Evolutionary conservation across 2,797 vertebrate species (phyloP), one percentile per base, ranked within the genome.

Genomic region (Clarias pachynema): DNA sequence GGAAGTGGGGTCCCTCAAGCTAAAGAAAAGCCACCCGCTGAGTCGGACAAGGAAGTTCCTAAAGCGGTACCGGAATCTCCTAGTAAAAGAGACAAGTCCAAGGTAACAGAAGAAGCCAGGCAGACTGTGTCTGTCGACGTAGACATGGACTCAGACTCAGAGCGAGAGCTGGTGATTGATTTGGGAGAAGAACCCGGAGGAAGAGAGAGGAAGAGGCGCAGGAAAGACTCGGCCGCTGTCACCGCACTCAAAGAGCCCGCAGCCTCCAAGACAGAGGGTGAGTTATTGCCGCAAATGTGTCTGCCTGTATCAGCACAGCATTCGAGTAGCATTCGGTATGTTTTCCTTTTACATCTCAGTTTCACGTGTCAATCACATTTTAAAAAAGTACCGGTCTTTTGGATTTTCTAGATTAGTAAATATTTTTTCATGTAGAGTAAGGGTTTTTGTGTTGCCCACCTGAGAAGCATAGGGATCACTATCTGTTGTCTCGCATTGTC

Each of bases 121-220:
- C 95, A 96, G 75, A 92, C 95, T 5, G 92, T 94, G 1, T 94
- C 96, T 14, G 87, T 90, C 24, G 94, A 95, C 12, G 91, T 95
- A 65, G 96, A 96, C 81, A 92, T 96, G 90, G 98, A 99, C 93
- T 99, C 97, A 0, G 98, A 99, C 92, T 99, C 98, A 0, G 98
- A 99, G 92, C 96, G 96, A 12, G 97, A 99, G 92, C 95, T 99
- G 60, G 98, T 99, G 85, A 99, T 99, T 79, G 98, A 99, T 89
- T 94, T 99, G 0, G 98, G 98, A 84, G 98, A 99, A 83, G 98
- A 99, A 87, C 97, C 96, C 75, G 95, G 96, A 78, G 93, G 96
- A 84, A 96, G 96, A 87, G 97, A 98, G 89, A 96, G 95, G 90
- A 97, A 96, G 83, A 97, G 97, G 94, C 94, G 88, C 89, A 97